Conservation (phyloP, 2,797 vertebrate genomes). For the Alfaro cultratus region DNA sequence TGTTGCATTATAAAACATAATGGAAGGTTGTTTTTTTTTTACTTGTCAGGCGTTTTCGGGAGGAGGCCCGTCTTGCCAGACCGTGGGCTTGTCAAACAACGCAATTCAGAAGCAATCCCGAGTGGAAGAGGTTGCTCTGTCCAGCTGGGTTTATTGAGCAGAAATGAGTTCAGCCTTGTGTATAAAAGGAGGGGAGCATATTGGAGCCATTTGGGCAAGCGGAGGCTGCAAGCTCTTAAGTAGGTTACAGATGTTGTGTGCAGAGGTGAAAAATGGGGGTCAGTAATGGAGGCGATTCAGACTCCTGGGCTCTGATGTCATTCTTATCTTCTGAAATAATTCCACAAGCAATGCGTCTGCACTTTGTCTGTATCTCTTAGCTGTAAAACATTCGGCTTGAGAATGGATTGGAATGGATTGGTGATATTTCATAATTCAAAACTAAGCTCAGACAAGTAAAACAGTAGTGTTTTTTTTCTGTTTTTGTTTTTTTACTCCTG, state of each 20-base stretch:
- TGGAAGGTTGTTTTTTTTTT: not conserved
- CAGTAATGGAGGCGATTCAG: conserved; percentile 12
- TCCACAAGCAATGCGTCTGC: not conserved
- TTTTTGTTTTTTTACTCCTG: not conserved
- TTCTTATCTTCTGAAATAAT: conserved; percentile 12
- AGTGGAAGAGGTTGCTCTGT: conserved; percentile 2
- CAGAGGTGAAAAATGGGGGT: conserved; percentile 42
- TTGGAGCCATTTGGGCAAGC: conserved; percentile 32
- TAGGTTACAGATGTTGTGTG: conserved; percentile 51
- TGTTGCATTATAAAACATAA: not conserved
- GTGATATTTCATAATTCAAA: not conserved
- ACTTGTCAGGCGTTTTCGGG: not conserved
- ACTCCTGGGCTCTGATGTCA: not conserved
- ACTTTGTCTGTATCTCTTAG: not conserved
- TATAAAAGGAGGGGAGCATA: conserved; percentile 19
- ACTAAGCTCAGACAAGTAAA: not conserved
- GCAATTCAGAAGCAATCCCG: not conserved
- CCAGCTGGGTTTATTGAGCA: not conserved
- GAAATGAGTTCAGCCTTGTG: not conserved
- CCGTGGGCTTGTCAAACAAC: conserved; percentile 19
- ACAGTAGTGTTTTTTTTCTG: not conserved
- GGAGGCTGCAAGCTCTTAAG: conserved; percentile 15
- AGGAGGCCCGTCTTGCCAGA: conserved; percentile 4
- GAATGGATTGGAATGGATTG: not conserved
- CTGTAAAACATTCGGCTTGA: not conserved